Evolutionary conservation across 2,888 invertebrate genomes (phyloP).

Genomic region (Napeogenes sylphis): DNA sequence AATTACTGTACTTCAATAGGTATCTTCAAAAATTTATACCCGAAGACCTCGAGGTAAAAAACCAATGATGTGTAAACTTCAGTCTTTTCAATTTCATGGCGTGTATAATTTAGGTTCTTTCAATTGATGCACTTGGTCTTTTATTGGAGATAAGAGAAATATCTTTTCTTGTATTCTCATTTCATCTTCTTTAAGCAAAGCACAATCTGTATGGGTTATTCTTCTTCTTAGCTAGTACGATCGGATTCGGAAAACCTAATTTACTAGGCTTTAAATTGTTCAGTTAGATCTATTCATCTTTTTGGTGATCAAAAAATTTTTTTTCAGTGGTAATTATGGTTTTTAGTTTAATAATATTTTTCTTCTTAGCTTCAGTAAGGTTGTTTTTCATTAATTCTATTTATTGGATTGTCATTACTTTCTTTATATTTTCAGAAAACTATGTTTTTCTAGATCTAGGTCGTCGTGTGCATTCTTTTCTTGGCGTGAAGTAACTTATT

Average conservation of each 20-base stretch:
- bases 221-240: conserved; percentile 31
- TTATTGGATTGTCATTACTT: too few relatives aligned
- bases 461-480: too few relatives aligned
- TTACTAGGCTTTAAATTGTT: conserved; percentile 25
- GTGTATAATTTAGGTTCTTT: conserved; percentile 30
- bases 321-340: too few relatives aligned
- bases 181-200: conserved; percentile 49
- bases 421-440: too few relatives aligned
- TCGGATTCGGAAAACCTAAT: conserved; percentile 31
- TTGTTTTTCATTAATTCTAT: too few relatives aligned
- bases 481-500: too few relatives aligned
- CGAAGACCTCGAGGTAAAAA: conserved; percentile 40
- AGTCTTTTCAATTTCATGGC: conserved; percentile 42
- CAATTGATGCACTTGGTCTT: conserved; percentile 51
- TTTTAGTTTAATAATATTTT: too few relatives aligned
- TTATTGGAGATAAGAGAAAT: conserved; percentile 45
- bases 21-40: conserved; percentile 47
- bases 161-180: conserved; percentile 43
- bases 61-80: conserved; percentile 48
- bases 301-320: too few relatives aligned
- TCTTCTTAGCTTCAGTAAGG: too few relatives aligned
- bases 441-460: too few relatives aligned
- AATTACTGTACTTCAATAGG: too few relatives aligned
- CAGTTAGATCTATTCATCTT: conserved; percentile 8
- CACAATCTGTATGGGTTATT: conserved; percentile 36